Conservation (phyloP, 2,113 vertebrate species). For the Hippotragus niger region DNA sequence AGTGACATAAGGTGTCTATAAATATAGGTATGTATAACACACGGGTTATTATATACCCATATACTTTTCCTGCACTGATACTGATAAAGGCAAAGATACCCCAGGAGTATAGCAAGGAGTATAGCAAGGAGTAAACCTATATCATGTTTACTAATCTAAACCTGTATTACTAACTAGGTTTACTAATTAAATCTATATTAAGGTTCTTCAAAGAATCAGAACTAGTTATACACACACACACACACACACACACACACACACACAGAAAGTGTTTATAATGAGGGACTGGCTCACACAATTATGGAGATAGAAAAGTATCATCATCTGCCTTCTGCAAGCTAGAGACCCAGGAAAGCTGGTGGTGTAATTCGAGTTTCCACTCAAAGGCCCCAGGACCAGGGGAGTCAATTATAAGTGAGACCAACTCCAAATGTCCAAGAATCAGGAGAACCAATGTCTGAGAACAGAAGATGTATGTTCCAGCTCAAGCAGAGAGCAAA, state of each 20-base stretch:
- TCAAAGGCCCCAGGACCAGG: background rate
- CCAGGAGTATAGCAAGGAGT: background rate
- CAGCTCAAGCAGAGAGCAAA: background rate
- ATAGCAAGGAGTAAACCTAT: background rate
- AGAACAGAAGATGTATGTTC: background rate
- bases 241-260: too few relatives aligned
- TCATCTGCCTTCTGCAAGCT: background rate
- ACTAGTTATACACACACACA: background rate
- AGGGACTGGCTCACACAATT: background rate
- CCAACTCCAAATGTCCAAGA: background rate
- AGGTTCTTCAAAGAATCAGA: background rate
- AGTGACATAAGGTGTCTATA: background rate
- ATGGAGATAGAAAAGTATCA: background rate
- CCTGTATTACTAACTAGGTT: background rate
- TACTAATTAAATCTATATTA: background rate
- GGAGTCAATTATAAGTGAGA: background rate
- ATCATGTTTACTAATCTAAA: background rate
- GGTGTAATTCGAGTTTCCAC: background rate
- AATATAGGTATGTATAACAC: background rate
- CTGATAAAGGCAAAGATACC: background rate
- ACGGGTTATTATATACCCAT: background rate
- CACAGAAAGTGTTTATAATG: background rate
- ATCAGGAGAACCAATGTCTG: background rate
- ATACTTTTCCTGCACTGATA: background rate
- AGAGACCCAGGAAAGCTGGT: background rate